Evolutionary conservation across 2,113 vertebrate species (phyloP).

Genomic region (Ardeotis arabs): DNA sequence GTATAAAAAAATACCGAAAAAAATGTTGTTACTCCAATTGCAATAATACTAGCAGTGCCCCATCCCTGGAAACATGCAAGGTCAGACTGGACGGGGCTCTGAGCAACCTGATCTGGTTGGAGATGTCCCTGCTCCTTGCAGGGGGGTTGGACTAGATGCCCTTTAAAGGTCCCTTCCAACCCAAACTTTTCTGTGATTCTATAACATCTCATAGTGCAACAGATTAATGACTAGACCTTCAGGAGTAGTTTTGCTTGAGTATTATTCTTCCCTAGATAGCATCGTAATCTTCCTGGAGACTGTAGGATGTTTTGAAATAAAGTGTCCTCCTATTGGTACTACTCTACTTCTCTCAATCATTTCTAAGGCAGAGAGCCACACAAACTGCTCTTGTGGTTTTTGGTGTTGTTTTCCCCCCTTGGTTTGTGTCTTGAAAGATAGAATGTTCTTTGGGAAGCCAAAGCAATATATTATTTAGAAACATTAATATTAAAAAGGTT

Average conservation of each 20-base stretch:
- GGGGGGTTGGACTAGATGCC: too few species aligned
- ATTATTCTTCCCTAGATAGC: not conserved
- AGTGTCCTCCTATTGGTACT: not conserved
- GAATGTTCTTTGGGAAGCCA: not conserved
- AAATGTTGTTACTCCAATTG: not conserved
- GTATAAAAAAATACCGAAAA: not conserved
- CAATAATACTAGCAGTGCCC: not conserved
- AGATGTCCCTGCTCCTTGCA: too few species aligned
- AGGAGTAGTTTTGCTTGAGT: not conserved
- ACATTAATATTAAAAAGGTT: not conserved
- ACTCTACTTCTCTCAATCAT: not conserved
- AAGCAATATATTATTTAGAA: not conserved
- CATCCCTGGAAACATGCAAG: too few species aligned
- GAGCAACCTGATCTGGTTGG: too few species aligned
- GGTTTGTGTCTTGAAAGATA: not conserved
- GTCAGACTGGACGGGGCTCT: too few species aligned
- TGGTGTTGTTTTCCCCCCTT: fast-evolving
- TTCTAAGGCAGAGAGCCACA: not conserved
- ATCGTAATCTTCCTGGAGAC: not conserved
- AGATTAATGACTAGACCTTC: not conserved
- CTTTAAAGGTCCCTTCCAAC: too few species aligned
- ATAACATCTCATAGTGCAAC: not conserved
- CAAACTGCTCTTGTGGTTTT: not conserved
- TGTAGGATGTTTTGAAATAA: not conserved
- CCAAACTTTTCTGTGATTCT: too few species aligned